Percentiles rank a stretch among this genome's conserved stretches.
Evolutionary conservation across 2,113 vertebrate species (phyloP).

Genomic region (Ameiurus melas): DNA sequence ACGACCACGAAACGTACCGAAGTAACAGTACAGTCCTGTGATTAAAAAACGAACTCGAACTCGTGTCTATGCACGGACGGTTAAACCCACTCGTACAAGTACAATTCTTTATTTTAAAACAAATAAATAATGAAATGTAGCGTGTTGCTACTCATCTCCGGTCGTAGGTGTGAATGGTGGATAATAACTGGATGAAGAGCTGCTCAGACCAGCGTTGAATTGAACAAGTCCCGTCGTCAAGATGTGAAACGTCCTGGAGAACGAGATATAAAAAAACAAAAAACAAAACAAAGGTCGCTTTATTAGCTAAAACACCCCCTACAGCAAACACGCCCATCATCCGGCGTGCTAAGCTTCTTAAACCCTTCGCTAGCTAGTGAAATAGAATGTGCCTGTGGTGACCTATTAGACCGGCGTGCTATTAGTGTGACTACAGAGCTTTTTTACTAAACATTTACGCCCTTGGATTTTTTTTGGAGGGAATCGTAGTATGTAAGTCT

Average conservation of each 20-base stretch:
- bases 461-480: too few relatives aligned
- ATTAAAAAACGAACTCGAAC: too few relatives aligned
- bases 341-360: background rate
- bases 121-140: too few relatives aligned
- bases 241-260: background rate
- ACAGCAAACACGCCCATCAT: background rate
- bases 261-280: too few relatives aligned
- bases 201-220: background rate
- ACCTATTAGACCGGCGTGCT: background rate
- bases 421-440: background rate
- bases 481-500: too few relatives aligned
- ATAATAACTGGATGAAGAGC: background rate
- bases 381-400: background rate
- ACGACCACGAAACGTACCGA: too few relatives aligned
- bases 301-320: background rate
- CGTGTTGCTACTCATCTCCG: too few relatives aligned
- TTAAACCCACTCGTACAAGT: too few relatives aligned
- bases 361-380: background rate
- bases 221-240: background rate
- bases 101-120: too few relatives aligned
- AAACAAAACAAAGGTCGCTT: background rate
- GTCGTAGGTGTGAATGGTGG: background rate
- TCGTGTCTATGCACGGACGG: too few relatives aligned
- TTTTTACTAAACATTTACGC: conserved; percentile 30
- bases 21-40: too few relatives aligned